Evolutionary conservation across 2,797 vertebrate genomes (phyloP), one percentile per base, ranked within the genome.

Genomic region (Cyclura pinguis): DNA sequence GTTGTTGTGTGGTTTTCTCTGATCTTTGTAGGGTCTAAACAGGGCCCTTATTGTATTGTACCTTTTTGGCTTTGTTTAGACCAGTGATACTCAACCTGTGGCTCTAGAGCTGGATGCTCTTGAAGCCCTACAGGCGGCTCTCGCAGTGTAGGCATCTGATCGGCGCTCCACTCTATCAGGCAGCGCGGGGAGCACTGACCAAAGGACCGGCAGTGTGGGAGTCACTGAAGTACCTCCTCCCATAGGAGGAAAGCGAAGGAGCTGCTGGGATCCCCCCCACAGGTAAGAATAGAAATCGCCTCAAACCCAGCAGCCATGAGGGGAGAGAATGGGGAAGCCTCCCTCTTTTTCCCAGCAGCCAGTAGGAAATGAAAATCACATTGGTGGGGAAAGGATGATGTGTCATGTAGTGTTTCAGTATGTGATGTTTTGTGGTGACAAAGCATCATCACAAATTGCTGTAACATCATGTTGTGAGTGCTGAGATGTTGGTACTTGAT

Each of bases 31-130:
- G 96, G 96, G 96, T 96, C 96, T 87, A 96, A 96, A 96, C 96
- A 95, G 95, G 96, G 95, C 96, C 96, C 96, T 96, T 96, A 96
- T 96, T 95, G 95, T 96, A 96, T 96, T 96, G 96, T 96, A 96
- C 96, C 96, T 96, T 96, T 96, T 96, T 96, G 96, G 96, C 96
- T 96, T 96, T 96, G 96, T 96, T 96, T 96, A 96, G 96, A 96
- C 96, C 96, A 96, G 96, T 96, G 96, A 96, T 96, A 96, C 96
- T 96, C 96, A 96, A 96, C 96, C 96, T 96, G 96, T 96, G 96
- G 96, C 96, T 96, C 95, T 96, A 96, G 96, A 96, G 96, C 96
- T 94, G 96, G 96, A 96, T 96, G 96, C 96, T 96, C 96, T 96
- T 96, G 95, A 96, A 95, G 96, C 95, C 96, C 96, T 96, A 96